Conservation (phyloP, 2,888 invertebrate genomes). For the Drosophila paranaensis region DNA sequence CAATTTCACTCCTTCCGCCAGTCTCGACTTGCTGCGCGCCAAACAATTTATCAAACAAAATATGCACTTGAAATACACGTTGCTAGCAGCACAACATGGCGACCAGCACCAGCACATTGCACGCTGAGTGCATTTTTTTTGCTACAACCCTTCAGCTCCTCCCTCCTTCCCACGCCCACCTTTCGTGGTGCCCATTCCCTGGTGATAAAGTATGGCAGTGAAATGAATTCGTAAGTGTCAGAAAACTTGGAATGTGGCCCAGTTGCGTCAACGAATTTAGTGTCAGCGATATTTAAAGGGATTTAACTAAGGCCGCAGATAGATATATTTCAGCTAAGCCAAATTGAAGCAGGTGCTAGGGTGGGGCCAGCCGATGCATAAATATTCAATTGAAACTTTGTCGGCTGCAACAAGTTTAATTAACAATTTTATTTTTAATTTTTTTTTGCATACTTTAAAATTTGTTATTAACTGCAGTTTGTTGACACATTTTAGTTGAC, state of each 20-base stretch:
- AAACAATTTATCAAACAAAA: constrained; percentile 78
- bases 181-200: not conserved
- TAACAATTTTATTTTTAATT: constrained; percentile 16
- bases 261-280: constrained; percentile 66
- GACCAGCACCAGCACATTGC: constrained; percentile 31
- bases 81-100: constrained; percentile 48
- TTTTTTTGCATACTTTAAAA: not conserved
- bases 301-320: constrained; percentile 18
- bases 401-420: constrained; percentile 24
- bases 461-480: constrained; percentile 38
- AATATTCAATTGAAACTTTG: constrained; percentile 21
- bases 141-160: constrained; percentile 33
- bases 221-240: constrained; percentile 75
- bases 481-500: constrained; percentile 43
- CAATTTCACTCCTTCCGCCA: constrained; percentile 17
- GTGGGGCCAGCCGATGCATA: not conserved
- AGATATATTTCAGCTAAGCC: constrained; percentile 14
- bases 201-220: constrained; percentile 66
- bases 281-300: constrained; percentile 48
- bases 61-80: constrained; percentile 76
- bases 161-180: no score
- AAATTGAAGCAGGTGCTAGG: constrained; percentile 20
- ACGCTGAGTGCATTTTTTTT: constrained; percentile 73
- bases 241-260: constrained; percentile 60
- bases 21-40: constrained; percentile 63